These are phyloP conservation scores for Quadriops clusia DNA, from an alignment of 2,888 invertebrate genomes.

Conservation along the genomic window DNA sequence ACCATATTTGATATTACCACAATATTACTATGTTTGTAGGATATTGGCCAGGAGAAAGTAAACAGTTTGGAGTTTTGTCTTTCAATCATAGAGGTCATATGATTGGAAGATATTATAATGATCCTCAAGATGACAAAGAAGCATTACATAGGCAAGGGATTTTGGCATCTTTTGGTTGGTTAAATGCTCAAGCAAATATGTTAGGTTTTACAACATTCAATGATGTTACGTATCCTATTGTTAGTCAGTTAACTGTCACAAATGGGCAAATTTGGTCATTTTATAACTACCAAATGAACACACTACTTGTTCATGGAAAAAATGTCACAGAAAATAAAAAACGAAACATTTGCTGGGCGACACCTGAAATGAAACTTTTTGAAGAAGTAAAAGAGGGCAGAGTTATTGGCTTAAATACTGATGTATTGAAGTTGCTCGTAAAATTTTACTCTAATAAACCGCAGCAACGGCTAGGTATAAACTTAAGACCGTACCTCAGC, in stretches of 20 bases:
- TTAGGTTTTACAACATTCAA: constrained; percentile 84
- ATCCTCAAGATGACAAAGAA: constrained; percentile 44
- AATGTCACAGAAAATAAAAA: constrained; percentile 52
- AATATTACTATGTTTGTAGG: constrained; percentile 43
- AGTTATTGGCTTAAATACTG: constrained; percentile 68
- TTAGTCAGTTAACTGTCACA: constrained; percentile 78
- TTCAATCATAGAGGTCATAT: constrained; percentile 58
- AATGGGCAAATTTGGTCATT: constrained; percentile 82
- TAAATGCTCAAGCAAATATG: constrained; percentile 65
- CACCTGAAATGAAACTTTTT: constrained; percentile 58
- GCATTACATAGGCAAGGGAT: constrained; percentile 65
- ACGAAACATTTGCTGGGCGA: constrained; percentile 71
- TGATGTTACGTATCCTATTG: constrained; percentile 83
- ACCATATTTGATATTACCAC: not conserved
- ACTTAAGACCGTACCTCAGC: constrained; percentile 64
- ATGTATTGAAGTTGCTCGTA: constrained; percentile 59
- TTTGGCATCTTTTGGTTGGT: constrained; percentile 68
- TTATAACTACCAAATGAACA: constrained; percentile 87
- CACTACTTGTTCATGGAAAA: constrained; percentile 53
- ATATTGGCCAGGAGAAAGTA: constrained; percentile 71
- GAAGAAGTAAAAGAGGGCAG: constrained; percentile 60
- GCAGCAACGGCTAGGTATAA: constrained; percentile 42
- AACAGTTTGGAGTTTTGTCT: constrained; percentile 68
- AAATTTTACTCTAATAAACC: constrained; percentile 65
- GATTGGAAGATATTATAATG: constrained; percentile 39